Conservation (phyloP, 2,797 vertebrate genomes). For the Notamacropus eugenii region DNA sequence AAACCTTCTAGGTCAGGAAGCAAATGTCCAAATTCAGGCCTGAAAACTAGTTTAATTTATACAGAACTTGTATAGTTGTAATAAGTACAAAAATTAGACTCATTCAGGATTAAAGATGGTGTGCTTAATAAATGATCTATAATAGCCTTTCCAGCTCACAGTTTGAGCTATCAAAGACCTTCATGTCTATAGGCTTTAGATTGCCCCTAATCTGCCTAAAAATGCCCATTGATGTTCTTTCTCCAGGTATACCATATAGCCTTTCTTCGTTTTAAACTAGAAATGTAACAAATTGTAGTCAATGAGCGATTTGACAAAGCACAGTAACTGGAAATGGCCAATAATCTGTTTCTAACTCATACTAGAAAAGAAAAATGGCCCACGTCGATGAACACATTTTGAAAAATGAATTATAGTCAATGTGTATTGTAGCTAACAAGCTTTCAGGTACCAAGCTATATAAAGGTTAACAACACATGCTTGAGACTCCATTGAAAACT, state of each 20-base stretch:
- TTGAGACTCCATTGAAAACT: neutral
- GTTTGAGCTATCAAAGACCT: neutral
- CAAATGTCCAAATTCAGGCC: neutral
- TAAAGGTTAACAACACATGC: slow-evolving; percentile 24
- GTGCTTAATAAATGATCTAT: slow-evolving; percentile 11
- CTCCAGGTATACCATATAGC: slow-evolving; percentile 26
- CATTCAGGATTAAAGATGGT: neutral
- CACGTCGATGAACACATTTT: slow-evolving; percentile 16
- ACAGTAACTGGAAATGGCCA: slow-evolving; percentile 65
- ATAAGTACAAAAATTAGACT: neutral
- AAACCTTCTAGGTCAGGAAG: too few relatives aligned
- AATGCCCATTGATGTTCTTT: slow-evolving; percentile 3
- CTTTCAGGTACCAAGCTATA: slow-evolving; percentile 8
- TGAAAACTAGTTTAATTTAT: neutral
- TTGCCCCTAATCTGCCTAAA: neutral
- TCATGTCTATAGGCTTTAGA: neutral
- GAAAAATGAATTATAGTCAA: slow-evolving; percentile 49
- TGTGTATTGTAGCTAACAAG: slow-evolving; percentile 38
- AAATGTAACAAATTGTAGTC: slow-evolving; percentile 69
- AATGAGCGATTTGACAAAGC: slow-evolving; percentile 66
- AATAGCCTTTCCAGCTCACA: neutral
- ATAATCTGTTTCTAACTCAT: slow-evolving; percentile 65
- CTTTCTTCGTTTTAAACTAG: slow-evolving; percentile 58
- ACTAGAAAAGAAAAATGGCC: slow-evolving; percentile 67
- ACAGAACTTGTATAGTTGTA: neutral